These are phyloP conservation scores for Rhadinocentrus ornatus DNA, from an alignment of 2,797 vertebrate genomes.

Conservation along the genomic window DNA sequence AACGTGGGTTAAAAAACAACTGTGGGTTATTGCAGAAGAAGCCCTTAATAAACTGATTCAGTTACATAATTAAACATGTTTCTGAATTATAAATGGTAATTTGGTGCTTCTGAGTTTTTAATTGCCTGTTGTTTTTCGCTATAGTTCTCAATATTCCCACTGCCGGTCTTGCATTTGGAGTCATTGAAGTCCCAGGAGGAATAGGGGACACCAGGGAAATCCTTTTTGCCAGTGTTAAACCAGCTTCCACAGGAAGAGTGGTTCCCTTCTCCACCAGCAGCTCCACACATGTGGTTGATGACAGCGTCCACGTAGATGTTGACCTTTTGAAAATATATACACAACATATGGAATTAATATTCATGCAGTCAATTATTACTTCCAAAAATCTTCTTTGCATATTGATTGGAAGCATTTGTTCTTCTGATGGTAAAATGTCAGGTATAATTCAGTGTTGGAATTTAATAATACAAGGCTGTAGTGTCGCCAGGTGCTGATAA, in stretches of 20 bases:
- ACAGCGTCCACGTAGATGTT: conserved; percentile 92
- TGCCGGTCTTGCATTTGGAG: conserved; percentile 85
- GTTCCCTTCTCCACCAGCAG: conserved; percentile 78
- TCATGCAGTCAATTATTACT: neutral
- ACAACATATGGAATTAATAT: conserved; percentile 13
- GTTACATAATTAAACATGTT: neutral
- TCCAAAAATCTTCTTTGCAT: neutral
- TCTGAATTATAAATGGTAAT: neutral
- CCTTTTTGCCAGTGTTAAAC: conserved; percentile 80
- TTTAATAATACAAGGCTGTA: neutral
- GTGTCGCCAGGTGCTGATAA: neutral
- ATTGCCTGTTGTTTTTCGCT: conserved; percentile 86
- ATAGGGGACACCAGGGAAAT: conserved; percentile 89
- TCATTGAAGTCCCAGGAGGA: conserved; percentile 90
- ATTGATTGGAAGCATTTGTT: neutral
- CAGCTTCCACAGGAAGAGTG: conserved; percentile 90
- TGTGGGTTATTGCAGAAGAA: too few species aligned
- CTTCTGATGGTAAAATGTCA: neutral
- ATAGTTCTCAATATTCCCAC: conserved; percentile 89
- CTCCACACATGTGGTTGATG: conserved; percentile 93
- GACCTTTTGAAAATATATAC: conserved; percentile 79
- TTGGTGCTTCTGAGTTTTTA: neutral
- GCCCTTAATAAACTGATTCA: neutral
- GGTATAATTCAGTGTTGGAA: too few species aligned
- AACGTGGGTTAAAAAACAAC: too few species aligned